Evolutionary conservation across 92 coral and sea anemone species (phyloP), one percentile per base, ranked within the genome.

Genomic region (Epizoanthus ramosus): DNA sequence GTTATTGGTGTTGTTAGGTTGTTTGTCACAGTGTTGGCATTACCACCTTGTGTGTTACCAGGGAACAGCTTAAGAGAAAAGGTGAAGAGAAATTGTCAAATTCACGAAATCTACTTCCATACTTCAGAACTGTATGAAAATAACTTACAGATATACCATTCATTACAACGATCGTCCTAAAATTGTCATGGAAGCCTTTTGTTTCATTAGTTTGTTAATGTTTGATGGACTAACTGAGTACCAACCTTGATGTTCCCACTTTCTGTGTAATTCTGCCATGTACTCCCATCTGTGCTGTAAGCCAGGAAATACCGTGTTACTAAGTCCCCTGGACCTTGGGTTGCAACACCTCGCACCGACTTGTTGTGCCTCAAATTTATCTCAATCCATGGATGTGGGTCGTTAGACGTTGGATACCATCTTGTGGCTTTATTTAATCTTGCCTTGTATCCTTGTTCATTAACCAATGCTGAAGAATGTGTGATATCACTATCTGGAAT

Each of bases 331-430:
- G 79, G 60, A 17, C 93, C 97, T 80, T 92, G 97, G 1, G 90
- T 92, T 23, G 87, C 88, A 50, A 92, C 43, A 19, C 75, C 90
- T 19, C 87, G 87, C 19, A 92, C 52, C 8, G 69, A 82, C 14
- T 80, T 85, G 28, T 23, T 10, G 6, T 59, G 60, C 7, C 73
- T 71, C 15, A 92, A 52, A 35, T 85, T 81, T 37, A 92, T 91
- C 63, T 85, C 88, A 19, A 92, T 90, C 97, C 92, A 92, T 1
- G 92, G 93, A 23, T 83, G 21, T 25, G n/a, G 54, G 75, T 88
- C 90, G 0, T 6, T 37, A 3, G 5, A 7, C 0, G 1, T 4
- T 24, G 91, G 63, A 19, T 61, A 18, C 97, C 97, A 92, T 37
- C 88, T 84, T 18, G 79, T 85, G 2, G 0, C 12, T 52, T 76